Percentiles rank a stretch among this genome's conserved stretches.
phyloP scores from a whole-genome alignment of 2,888 invertebrate genomes.

The Lasioglossum vierecki region DNA sequence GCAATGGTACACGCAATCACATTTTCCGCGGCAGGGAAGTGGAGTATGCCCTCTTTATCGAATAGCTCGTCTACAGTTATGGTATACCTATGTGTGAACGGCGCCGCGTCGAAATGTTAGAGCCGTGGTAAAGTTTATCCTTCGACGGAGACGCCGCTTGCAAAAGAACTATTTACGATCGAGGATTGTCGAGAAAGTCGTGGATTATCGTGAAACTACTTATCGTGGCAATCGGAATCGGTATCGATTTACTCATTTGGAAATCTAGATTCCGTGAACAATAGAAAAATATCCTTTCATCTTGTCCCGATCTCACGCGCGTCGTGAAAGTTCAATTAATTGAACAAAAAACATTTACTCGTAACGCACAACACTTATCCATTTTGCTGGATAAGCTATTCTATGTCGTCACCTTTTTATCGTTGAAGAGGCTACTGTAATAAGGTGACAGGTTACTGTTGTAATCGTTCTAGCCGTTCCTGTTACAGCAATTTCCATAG shows the following conservation, averaged over 20 bases:
- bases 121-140: conserved; percentile 66
- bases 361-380: too few species aligned
- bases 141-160: conserved; percentile 26
- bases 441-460: background rate
- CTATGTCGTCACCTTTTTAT: background rate
- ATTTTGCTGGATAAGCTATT: background rate
- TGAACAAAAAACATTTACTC: too few species aligned
- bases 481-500: background rate
- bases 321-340: background rate
- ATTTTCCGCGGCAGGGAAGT: conserved; percentile 49
- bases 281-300: conserved; percentile 2
- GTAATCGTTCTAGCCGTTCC: background rate
- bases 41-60: conserved; percentile 50
- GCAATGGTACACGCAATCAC: conserved; percentile 47
- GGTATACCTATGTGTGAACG: conserved; percentile 32
- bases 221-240: conserved; percentile 33
- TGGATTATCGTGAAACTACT: conserved; percentile 19
- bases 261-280: background rate
- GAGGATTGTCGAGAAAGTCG: conserved; percentile 32
- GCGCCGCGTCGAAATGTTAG: conserved; percentile 60
- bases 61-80: background rate
- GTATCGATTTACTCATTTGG: background rate
- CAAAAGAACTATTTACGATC: conserved; percentile 58
- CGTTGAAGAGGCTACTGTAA: background rate
- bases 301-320: background rate